A percentile compares a stretch with the other conserved stretches of the same genome.
Evolutionary conservation across 2,888 invertebrate genomes (phyloP).

Genomic region (Eupsilia transversa): DNA sequence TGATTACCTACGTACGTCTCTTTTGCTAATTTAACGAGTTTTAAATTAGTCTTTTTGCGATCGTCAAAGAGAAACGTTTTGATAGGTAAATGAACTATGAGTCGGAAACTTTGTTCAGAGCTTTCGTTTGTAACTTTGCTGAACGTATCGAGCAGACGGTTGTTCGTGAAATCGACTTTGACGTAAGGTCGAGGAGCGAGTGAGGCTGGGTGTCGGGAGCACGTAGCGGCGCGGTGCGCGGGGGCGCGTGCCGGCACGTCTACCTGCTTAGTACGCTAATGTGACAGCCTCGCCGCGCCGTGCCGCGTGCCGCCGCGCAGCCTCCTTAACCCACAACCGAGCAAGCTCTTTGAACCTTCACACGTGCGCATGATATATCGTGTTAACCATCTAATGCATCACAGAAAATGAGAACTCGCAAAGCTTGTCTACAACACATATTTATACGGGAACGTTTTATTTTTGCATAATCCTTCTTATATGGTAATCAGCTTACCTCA

Average conservation of each 20-base stretch:
- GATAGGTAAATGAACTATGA: slow-evolving; percentile 15
- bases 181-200: slow-evolving; percentile 46
- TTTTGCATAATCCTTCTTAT: slow-evolving; percentile 62
- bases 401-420: slow-evolving; percentile 59
- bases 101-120: slow-evolving; percentile 22
- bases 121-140: slow-evolving; percentile 13
- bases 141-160: slow-evolving; percentile 12
- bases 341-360: slow-evolving; percentile 68
- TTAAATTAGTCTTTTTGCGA: slow-evolving; percentile 5
- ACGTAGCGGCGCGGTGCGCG: slow-evolving; percentile 61
- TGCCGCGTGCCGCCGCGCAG: slow-evolving; percentile 48
- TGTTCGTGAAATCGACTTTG: slow-evolving; percentile 38
- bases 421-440: slow-evolving; percentile 53
- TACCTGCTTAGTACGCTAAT: slow-evolving; percentile 83
- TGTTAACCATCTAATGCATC: slow-evolving; percentile 66
- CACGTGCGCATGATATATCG: slow-evolving; percentile 72
- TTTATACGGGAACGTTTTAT: slow-evolving; percentile 56
- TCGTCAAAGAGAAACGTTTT: slow-evolving; percentile 9
- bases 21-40: slow-evolving; percentile 41
- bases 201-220: slow-evolving; percentile 47
- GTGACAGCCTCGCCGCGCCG: slow-evolving; percentile 69
- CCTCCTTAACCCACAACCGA: slow-evolving; percentile 60
- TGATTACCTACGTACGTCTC: slow-evolving; percentile 60
- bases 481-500: slow-evolving; percentile 63
- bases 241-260: slow-evolving; percentile 78